These are phyloP conservation scores for Percopsis omiscomaycus DNA, from an alignment of 2,797 vertebrate species.

Conservation along the genomic window DNA sequence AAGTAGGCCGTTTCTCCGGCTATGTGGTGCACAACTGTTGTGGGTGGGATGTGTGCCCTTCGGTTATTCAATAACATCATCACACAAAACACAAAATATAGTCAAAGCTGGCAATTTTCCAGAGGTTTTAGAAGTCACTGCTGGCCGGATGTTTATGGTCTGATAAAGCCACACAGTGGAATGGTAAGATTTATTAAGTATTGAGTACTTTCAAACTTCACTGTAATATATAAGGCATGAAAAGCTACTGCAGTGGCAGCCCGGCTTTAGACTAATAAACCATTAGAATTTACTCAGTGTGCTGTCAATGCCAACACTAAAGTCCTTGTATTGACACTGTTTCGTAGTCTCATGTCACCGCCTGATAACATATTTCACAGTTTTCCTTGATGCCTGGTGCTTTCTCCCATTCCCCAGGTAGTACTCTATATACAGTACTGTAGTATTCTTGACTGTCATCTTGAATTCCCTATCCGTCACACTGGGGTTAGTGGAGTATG, in stretches of 20 bases:
- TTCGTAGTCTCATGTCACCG: conserved; percentile 24
- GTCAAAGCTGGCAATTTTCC: conserved; percentile 48
- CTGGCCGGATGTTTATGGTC: conserved; percentile 53
- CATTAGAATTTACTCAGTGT: conserved; percentile 38
- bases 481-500: not conserved
- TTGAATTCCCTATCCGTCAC: conserved; percentile 1
- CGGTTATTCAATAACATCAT: conserved; percentile 59
- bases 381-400: conserved; percentile 6
- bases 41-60: conserved; percentile 44
- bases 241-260: conserved; percentile 31
- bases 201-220: conserved; percentile 55
- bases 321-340: conserved; percentile 32
- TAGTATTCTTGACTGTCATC: not conserved
- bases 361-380: conserved; percentile 8
- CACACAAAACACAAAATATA: conserved; percentile 55
- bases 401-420: not conserved
- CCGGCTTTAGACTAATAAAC: conserved; percentile 56
- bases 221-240: conserved; percentile 56
- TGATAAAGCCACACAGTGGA: conserved; percentile 44
- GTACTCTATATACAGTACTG: not conserved
- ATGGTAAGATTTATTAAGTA: conserved; percentile 63
- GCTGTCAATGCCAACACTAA: conserved; percentile 39
- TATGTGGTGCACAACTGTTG: conserved; percentile 34
- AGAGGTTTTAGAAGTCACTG: conserved; percentile 45
- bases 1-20: conserved; percentile 15